Evolutionary conservation across 2,888 invertebrate genomes (phyloP).

Genomic region (Spisula subtruncata): DNA sequence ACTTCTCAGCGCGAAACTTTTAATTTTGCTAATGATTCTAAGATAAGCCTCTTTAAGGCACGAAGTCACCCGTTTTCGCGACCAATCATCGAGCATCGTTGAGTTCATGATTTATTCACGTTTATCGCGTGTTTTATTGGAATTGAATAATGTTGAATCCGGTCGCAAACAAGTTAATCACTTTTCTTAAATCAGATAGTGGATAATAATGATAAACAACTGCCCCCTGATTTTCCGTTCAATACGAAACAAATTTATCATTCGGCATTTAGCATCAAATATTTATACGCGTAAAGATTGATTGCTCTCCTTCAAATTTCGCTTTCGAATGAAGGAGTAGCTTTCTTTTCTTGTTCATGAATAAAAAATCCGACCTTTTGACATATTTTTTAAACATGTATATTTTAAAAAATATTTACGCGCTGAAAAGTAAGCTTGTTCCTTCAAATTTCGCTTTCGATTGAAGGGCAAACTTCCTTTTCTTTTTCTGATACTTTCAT

Average conservation of each 20-base stretch:
- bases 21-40: background rate
- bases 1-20: background rate
- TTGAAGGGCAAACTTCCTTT: background rate
- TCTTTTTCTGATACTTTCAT: background rate
- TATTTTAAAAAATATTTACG: background rate
- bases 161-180: background rate
- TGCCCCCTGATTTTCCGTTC: background rate
- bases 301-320: background rate
- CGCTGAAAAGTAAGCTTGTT: background rate
- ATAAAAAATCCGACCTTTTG: background rate
- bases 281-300: background rate
- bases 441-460: slow-evolving; percentile 24
- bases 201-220: slow-evolving; percentile 3
- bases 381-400: background rate
- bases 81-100: slow-evolving; percentile 18
- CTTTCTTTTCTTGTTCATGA: background rate
- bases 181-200: slow-evolving; percentile 8
- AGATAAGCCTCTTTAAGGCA: background rate
- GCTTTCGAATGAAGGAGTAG: slow-evolving; percentile 1
- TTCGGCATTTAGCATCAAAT: background rate
- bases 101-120: slow-evolving; percentile 48
- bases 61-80: slow-evolving; percentile 18
- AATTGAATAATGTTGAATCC: slow-evolving; percentile 7
- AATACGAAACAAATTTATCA: background rate
- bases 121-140: slow-evolving; percentile 24